Evolutionary conservation across 2,888 invertebrate species (phyloP), one percentile per base, ranked within the genome.

Genomic region (Chaetoderma sp.): DNA sequence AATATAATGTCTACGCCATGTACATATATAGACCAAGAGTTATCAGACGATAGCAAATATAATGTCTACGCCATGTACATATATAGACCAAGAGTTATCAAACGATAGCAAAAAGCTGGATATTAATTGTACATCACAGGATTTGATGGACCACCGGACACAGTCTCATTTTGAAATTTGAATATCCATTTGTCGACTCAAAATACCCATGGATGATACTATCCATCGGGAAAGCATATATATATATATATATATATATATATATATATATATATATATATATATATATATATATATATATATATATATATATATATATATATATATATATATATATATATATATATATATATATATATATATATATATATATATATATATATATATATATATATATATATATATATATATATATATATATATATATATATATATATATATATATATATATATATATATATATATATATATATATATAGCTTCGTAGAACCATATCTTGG

Each of bases 371-470:
- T 6, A 44, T 44, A 28, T 54, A 30, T 30, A 54, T 54, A 54
- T 54, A 54, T 30, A 54, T 54, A 54, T 8, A 54, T 54, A 54
- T 54, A 30, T 54, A 54, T 54, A 54, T 54, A 54, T 30, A 30
- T 54, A 54, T 54, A 54, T 28, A 30, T 28, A 54, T 1, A 54
- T 30, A 30, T 54, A 54, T 30, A 30, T 54, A 54, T 54, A 54
- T 30, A 54, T 54, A 54, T 54, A 54, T 30, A 54, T 54, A 54
- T 54, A 54, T 54, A 54, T 30, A 30, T 54, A 54, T 54, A 54
- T 54, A 32, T 54, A 32, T 32, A 54, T 28, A 54, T 32, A 25
- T 30, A 32, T 32, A 32, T 30, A 32, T 32, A 32, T 54, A 32
- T 32, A 32, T 30, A 25, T 32, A 32, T n/a, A n/a, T n/a, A n/a